Percentiles rank a stretch among this genome's conserved stretches.
phyloP scores from a whole-genome alignment of 2,113 vertebrate genomes.

The Panurus biarmicus region DNA sequence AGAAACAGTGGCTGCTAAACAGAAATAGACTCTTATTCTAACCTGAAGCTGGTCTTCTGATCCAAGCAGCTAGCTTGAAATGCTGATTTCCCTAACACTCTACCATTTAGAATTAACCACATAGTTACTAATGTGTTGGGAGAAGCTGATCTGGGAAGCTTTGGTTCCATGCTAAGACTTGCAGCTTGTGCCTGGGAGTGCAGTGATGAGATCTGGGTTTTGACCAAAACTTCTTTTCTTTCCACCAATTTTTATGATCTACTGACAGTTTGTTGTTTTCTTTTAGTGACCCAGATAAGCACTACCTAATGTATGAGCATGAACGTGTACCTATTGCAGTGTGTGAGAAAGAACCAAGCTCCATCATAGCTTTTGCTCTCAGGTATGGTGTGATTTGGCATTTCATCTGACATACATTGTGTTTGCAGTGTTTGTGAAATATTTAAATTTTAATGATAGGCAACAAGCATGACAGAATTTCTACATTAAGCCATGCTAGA shows the following conservation, averaged over 20 bases:
- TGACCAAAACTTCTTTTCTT: neutral
- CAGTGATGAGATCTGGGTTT: constrained; percentile 3
- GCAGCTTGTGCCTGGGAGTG: constrained; percentile 8
- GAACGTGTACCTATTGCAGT: constrained; percentile 96
- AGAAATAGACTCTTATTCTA: neutral
- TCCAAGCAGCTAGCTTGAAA: neutral
- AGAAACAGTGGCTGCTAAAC: constrained; percentile 27
- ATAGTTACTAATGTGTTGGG: neutral
- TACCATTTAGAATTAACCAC: neutral
- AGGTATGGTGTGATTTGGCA: constrained; percentile 72
- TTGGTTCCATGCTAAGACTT: neutral
- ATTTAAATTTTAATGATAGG: neutral
- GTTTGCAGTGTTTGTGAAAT: neutral
- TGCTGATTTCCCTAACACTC: neutral
- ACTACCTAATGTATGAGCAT: constrained; percentile 96
- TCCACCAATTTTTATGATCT: neutral
- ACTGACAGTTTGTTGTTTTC: neutral
- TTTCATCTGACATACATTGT: neutral
- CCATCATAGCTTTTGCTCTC: constrained; percentile 98
- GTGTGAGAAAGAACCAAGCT: constrained; percentile 95
- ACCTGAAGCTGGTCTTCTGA: neutral
- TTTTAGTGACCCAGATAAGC: constrained; percentile 93
- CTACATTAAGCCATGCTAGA: neutral
- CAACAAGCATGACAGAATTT: neutral
- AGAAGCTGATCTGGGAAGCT: neutral